Conservation (phyloP, 2,888 invertebrate species). For the Heteromyza rotundicornis region DNA sequence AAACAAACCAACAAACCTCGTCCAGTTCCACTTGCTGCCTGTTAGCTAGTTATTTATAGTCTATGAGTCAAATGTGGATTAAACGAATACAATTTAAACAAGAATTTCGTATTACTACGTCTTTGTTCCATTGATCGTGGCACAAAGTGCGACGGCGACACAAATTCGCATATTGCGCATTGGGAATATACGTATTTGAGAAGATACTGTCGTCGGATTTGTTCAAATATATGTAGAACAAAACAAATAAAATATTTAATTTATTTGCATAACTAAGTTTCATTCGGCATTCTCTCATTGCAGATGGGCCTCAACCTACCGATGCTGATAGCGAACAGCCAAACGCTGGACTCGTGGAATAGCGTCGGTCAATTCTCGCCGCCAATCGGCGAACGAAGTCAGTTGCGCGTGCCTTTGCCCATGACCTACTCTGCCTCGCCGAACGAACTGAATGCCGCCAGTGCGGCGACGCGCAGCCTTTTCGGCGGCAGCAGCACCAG, state of each 20-base stretch:
- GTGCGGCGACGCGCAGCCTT: conserved; percentile 29
- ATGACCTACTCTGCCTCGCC: conserved; percentile 41
- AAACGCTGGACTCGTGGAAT: conserved; percentile 55
- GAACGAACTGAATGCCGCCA: conserved; percentile 26
- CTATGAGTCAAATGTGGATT: no score
- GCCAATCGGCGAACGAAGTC: conserved; percentile 44
- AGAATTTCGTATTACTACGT: no score
- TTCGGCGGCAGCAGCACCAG: conserved; percentile 55
- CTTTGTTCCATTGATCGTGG: no score
- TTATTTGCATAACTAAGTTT: neutral
- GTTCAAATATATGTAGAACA: neutral
- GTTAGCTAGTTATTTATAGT: no score
- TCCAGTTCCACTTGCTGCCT: no score
- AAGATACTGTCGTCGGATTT: neutral
- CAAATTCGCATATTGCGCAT: no score
- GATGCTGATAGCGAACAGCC: conserved; percentile 55
- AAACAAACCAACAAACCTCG: no score
- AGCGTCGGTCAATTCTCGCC: conserved; percentile 54
- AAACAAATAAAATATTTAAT: neutral
- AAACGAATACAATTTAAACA: no score
- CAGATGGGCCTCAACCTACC: conserved; percentile 59
- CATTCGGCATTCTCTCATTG: conserved; percentile 23
- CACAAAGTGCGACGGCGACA: no score
- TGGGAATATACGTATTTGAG: neutral
- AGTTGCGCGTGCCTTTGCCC: conserved; percentile 50